Evolutionary conservation across 2,888 invertebrate species (phyloP).

Genomic region (Seira musarum): DNA sequence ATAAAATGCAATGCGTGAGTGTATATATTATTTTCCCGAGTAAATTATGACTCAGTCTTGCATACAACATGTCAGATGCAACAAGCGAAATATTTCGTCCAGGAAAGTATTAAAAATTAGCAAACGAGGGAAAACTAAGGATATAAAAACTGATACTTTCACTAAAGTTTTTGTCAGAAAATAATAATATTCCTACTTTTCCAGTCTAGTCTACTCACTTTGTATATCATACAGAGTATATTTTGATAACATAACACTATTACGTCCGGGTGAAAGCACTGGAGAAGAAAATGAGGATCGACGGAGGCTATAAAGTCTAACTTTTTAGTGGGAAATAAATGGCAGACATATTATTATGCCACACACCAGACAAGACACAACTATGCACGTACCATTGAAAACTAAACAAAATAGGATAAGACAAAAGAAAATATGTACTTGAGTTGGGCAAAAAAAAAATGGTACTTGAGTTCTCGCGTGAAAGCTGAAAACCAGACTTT

Average conservation of each 20-base stretch:
- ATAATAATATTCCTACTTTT: too few species aligned
- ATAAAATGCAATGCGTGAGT: not conserved
- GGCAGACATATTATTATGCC: too few species aligned
- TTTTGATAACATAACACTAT: constrained; percentile 12
- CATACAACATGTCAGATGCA: constrained; percentile 27
- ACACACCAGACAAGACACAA: too few species aligned
- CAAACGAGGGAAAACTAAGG: not conserved
- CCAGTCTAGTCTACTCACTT: not conserved
- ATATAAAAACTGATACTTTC: too few species aligned
- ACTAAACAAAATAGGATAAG: too few species aligned
- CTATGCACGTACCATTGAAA: too few species aligned
- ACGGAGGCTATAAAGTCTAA: not conserved
- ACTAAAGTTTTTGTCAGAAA: too few species aligned
- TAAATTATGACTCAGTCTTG: not conserved
- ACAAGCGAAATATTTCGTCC: constrained; percentile 50
- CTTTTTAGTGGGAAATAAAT: too few species aligned
- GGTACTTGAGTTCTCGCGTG: too few species aligned
- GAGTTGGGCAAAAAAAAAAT: too few species aligned
- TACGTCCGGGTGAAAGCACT: constrained; percentile 22
- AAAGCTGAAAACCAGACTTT: too few species aligned
- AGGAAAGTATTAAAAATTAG: not conserved
- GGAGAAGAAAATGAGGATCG: constrained; percentile 49
- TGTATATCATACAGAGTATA: constrained; percentile 19
- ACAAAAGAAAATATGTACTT: too few species aligned
- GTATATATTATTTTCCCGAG: not conserved